These are phyloP conservation scores for Larimichthys polyactis DNA, from an alignment of 2,113 vertebrate species.

Conservation along the genomic window DNA sequence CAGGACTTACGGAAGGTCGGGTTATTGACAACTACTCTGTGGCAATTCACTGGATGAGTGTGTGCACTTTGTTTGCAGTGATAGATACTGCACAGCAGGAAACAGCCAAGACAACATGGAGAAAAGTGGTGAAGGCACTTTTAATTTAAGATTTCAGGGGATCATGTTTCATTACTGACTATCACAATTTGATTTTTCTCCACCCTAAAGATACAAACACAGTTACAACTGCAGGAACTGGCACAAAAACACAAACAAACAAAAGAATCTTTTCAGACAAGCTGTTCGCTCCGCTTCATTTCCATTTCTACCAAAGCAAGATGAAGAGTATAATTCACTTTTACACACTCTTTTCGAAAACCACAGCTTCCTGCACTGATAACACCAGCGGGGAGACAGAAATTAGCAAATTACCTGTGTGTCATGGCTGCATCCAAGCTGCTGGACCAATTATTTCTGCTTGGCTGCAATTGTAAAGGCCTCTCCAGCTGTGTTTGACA, in stretches of 20 bases:
- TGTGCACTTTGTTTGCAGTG: slow-evolving; percentile 11
- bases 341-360: slow-evolving; percentile 34
- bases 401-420: slow-evolving; percentile 82
- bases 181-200: slow-evolving; percentile 1
- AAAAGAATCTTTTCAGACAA: not conserved
- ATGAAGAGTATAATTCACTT: slow-evolving; percentile 26
- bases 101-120: not conserved
- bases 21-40: slow-evolving; percentile 57
- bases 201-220: not conserved
- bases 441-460: slow-evolving; percentile 80
- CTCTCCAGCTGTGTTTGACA: slow-evolving; percentile 80
- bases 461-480: slow-evolving; percentile 73
- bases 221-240: not conserved
- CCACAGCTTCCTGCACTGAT: slow-evolving; percentile 35
- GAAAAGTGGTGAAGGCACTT: not conserved
- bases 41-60: slow-evolving; percentile 33
- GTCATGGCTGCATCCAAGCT: slow-evolving; percentile 73
- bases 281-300: not conserved
- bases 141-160: not conserved
- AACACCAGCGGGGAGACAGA: slow-evolving; percentile 67
- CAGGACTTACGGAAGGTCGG: slow-evolving; percentile 24
- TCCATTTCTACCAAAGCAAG: slow-evolving; percentile 21
- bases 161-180: slow-evolving; percentile 8
- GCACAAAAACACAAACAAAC: slow-evolving; percentile 10
- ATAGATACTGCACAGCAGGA: slow-evolving; percentile 1